These are phyloP conservation scores for Ganaspis sp. DNA, from an alignment of 1,140 invertebrate species.

Conservation along the genomic window DNA sequence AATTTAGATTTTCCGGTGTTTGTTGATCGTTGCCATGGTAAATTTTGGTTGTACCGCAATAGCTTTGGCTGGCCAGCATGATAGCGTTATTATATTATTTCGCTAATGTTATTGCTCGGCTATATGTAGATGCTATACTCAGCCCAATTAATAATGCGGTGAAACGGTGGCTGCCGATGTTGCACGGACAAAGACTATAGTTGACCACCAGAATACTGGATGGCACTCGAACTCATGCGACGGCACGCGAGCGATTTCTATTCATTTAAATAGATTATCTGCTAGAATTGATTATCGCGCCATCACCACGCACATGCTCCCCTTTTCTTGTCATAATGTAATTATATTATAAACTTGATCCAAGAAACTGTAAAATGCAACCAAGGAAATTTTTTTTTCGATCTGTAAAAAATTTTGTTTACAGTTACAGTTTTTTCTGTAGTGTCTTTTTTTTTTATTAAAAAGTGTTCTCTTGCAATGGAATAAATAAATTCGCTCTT, in stretches of 20 bases:
- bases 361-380: too few species aligned
- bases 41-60: constrained; percentile 19
- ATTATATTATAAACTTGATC: background rate
- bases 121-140: constrained; percentile 5
- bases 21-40: constrained; percentile 15
- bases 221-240: constrained; percentile 2
- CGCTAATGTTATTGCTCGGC: constrained; percentile 63
- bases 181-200: constrained; percentile 34
- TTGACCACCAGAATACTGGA: background rate
- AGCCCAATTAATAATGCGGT: constrained; percentile 59
- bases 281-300: constrained; percentile 64
- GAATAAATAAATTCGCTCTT: too few species aligned
- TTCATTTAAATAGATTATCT: constrained; percentile 47
- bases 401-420: too few species aligned
- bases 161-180: background rate
- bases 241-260: constrained; percentile 33
- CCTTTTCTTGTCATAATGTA: background rate
- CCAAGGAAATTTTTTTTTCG: too few species aligned
- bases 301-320: background rate
- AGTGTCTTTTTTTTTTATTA: too few species aligned
- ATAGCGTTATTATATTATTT: constrained; percentile 52
- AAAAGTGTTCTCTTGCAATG: too few species aligned
- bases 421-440: too few species aligned
- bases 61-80: constrained; percentile 17
- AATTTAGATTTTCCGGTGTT: constrained; percentile 18